Evolutionary conservation across 37 sponge, comb jelly and placozoan genomes (phyloP), one percentile per base, ranked within the genome.

Genomic region (Beroe forskalii): DNA sequence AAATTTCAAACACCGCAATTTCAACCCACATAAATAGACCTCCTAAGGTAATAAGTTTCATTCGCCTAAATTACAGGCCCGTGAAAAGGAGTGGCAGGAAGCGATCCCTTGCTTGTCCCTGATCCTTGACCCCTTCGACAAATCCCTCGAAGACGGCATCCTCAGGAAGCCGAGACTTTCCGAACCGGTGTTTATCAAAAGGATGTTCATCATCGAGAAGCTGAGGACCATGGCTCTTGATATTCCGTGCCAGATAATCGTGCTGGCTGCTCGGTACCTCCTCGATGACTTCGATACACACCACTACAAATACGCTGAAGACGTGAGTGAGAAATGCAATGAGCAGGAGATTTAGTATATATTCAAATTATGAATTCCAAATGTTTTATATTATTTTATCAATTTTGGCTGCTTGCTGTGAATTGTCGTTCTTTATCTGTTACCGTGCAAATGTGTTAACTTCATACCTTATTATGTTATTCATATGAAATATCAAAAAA

Each of bases 191-290:
- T 80, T 33, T 48, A 44, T 33, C 30, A 80, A 80, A 48, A 9
- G 86, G 55, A 41, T 80, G 48, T 80, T 44, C 40, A 38, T 80
- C 3, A 80, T 80, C 43, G 86, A 80, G 86, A 41, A 43, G 20
- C 4, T 80, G 44, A 44, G 86, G n/a, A 37, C 39, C 38, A 69
- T 69, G 19, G 31, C 55, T 22, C 55, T 80, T 1, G 40, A 80
- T 41, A n/a, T 80, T 41, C 86, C 86, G 0, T 12, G 4, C 42
- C 40, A 35, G 8, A 44, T 38, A 4, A 35, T 44, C 28, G 35
- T 80, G 37, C 30, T 80, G 86, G 37, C 86, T 6, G 55, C 86
- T 33, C 44, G 40, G 27, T 22, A 44, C 28, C 4, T 80, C 27
- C 30, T 80, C 38, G 27, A 80, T 44, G 55, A 80, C 40, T 80